Evolutionary conservation across 37 sponge, comb jelly and placozoan species (phyloP), one percentile per base, ranked within the genome.

Genomic region (Agelas oroides): DNA sequence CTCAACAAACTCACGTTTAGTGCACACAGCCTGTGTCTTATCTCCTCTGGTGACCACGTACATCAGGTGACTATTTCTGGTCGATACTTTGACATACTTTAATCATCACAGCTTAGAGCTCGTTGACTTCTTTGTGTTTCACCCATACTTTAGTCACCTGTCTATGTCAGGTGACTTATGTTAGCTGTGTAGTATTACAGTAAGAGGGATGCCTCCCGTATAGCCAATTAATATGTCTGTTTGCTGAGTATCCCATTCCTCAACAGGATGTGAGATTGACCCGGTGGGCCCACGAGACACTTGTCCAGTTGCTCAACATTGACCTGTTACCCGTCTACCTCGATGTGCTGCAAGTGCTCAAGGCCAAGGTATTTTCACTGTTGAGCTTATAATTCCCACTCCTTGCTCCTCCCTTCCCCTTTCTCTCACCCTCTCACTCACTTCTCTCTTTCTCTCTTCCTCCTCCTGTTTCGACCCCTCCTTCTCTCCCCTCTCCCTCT

Each of bases 251-350:
- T 3, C 39, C 60, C 31, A 35, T 59, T 58, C 61, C 23, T 35
- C 18, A 65, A 18, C 70, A 94, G 94, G 90, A 90, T 30, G 59
- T 84, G 0, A 73, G 79, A 41, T 46, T 94, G 46, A 77, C 79
- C 19, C 70, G 39, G 2, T 94, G 88, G 88, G 76, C 74, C 67
- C 91, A 94, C 53, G 84, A 85, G 65, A 78, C 75, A 25, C 72
- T 94, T 23, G 36, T 94, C 2, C 79, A 88, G 66, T 27, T 82
- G 14, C 86, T 94, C 35, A 83, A 90, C 66, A 40, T 57, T 17
- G 86, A 77, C 71, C 79, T 94, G 25, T 79, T 94, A 5, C 95
- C 95, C n/a, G 76, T 94, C 23, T 94, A 94, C 71, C 83, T 94
- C 33, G 95, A 94, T 62, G 73, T 88, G 0, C 83, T 94, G 73